phyloP scores from a whole-genome alignment of 1,140 invertebrate genomes.

The Caerostris extrusa region DNA sequence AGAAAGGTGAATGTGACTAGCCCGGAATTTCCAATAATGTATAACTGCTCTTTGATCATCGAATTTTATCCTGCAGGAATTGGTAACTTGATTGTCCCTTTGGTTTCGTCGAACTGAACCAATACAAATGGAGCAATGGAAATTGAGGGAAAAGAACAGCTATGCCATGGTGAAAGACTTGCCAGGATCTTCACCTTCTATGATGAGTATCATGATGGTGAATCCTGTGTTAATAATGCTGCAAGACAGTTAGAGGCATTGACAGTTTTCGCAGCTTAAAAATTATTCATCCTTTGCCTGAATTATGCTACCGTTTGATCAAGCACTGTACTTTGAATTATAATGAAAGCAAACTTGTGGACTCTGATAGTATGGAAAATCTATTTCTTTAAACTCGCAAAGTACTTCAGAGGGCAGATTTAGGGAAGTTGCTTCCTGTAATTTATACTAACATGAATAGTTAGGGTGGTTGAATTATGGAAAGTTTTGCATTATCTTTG shows the following conservation, averaged over 20 bases:
- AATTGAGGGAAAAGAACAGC: not conserved
- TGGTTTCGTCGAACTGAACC: not conserved
- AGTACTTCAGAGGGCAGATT: too few relatives aligned
- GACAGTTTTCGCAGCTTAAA: not conserved
- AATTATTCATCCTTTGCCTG: not conserved
- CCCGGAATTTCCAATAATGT: not conserved
- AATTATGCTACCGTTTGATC: not conserved
- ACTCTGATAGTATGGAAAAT: too few relatives aligned
- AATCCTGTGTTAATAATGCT: not conserved
- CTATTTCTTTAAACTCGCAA: too few relatives aligned
- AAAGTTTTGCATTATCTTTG: too few relatives aligned
- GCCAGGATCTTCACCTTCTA: not conserved
- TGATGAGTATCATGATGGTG: not conserved
- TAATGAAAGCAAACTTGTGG: not conserved
- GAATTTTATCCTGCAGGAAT: not conserved
- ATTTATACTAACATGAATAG: too few relatives aligned
- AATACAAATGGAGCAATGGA: not conserved
- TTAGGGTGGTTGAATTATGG: too few relatives aligned
- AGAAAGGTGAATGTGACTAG: not conserved
- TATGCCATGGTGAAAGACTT: not conserved
- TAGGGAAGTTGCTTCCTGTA: too few relatives aligned
- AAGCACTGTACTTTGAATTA: not conserved
- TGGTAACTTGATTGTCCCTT: not conserved
- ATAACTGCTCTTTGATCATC: not conserved
- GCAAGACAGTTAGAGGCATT: not conserved